Evolutionary conservation across 2,113 vertebrate genomes (phyloP).

Genomic region (Rhinopomastus cyanomelas): DNA sequence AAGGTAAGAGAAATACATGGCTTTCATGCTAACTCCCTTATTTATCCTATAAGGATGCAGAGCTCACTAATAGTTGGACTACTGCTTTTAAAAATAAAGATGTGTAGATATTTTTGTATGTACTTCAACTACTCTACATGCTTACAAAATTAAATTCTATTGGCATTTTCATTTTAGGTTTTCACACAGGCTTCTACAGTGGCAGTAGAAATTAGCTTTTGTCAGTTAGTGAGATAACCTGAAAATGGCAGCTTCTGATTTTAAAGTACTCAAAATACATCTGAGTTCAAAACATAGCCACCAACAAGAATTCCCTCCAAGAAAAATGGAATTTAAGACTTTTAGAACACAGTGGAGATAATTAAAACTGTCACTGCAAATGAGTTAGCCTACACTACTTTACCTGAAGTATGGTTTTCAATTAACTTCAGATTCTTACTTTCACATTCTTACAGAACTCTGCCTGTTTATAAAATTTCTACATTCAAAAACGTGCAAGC

Average conservation of each 20-base stretch:
- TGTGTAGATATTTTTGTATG: not conserved
- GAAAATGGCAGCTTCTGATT: not conserved
- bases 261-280: not conserved
- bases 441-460: not conserved
- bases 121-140: not conserved
- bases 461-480: not conserved
- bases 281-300: not conserved
- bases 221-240: not conserved
- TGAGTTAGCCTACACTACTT: not conserved
- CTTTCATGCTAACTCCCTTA: not conserved
- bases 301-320: not conserved
- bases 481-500: not conserved
- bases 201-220: not conserved
- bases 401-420: not conserved
- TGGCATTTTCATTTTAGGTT: not conserved
- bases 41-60: not conserved
- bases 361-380: not conserved
- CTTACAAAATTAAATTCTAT: not conserved
- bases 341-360: not conserved
- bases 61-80: not conserved
- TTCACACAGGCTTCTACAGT: not conserved
- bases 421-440: not conserved
- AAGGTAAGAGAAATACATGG: not conserved
- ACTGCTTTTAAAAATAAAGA: not conserved
- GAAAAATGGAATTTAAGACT: not conserved